Base-by-base conservation (phyloP, 35 echinoderm and acorn worm species). In the Hemicentrotus pulcherrimus region DNA sequence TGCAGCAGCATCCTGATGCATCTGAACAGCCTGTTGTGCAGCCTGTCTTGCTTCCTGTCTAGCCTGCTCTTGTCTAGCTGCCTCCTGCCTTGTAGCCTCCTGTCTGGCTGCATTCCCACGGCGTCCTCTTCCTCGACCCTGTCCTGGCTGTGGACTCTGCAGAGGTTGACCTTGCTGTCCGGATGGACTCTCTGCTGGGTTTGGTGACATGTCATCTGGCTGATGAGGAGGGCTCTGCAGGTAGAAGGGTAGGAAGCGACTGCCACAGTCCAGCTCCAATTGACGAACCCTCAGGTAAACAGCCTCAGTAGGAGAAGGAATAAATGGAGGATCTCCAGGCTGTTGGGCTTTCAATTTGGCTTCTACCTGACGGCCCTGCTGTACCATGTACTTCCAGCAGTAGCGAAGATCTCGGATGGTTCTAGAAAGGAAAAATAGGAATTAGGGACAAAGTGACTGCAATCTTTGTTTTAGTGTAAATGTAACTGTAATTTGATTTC, bases 321-420 rank as follows among this genome's bases (percentile, higher is more conserved):
- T 92, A 47, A 92, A 92, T 10, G 91, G 91, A 46, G 91, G 91
- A 48, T 92, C 91, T 7, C 91, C 91, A 13, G 91, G 91, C 24
- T 55, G 91, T 31, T 92, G 91, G 8, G 41, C 45, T 31, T 92
- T 92, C 45, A 92, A 31, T 55, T 92, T 92, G 47, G 91, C 91
- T 41, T 92, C 91, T 55, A 92, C 91, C 45, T 92, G 91, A 12
- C 91, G 31, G 28, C 91, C 91, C 91, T 92, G 91, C 48, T 92
- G 91, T 41, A 92, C 91, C 91, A 92, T 92, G 48, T 92, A 92
- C 91, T 92, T 92, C 91, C 91, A 92, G 47, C 91, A 92, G 91
- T 92, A 92, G 12, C 91, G 41, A 6, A 92, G 91, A 46, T 92
- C 91, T 48, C 91, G 41, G n/a, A 92, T 92, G 41, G 91, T 48